Evolutionary conservation across 2,888 invertebrate species (phyloP).

Genomic region (Zhengitettix transpicula): DNA sequence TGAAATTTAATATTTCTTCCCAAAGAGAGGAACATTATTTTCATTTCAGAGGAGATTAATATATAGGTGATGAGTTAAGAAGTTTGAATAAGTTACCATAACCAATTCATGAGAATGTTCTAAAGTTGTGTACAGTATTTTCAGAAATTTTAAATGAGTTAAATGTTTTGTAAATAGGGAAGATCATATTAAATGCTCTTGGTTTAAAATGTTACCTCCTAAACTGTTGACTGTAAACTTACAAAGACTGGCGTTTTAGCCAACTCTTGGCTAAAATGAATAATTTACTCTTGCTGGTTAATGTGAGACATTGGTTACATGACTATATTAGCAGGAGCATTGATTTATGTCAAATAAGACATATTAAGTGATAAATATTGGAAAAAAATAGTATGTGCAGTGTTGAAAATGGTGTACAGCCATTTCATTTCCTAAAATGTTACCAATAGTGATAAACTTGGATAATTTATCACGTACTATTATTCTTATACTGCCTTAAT

Average conservation of each 20-base stretch:
- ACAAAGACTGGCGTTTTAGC: conserved; percentile 7
- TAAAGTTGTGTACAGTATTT: neutral
- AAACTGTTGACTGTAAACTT: neutral
- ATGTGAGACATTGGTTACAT: conserved; percentile 9
- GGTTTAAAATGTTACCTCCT: neutral
- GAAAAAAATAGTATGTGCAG: neutral
- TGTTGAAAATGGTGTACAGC: neutral
- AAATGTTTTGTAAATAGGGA: neutral
- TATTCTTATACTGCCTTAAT: conserved; percentile 9
- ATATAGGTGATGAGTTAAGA: neutral
- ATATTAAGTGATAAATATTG: neutral
- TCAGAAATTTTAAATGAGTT: neutral
- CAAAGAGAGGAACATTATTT: neutral
- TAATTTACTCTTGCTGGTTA: conserved; percentile 2
- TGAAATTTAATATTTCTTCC: conserved; percentile 2
- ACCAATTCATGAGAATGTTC: neutral
- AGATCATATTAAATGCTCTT: neutral
- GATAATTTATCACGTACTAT: conserved; percentile 7
- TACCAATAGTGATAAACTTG: conserved; percentile 4
- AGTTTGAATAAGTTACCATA: conserved; percentile 7
- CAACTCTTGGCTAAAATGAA: conserved; percentile 3
- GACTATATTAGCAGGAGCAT: neutral
- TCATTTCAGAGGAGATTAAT: neutral
- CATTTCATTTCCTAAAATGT: conserved; percentile 6
- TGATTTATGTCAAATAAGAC: neutral